A percentile compares a stretch with the other conserved stretches of the same genome.
Conservation (phyloP, 1,140 invertebrate species). For the Frieseomelitta varia region DNA sequence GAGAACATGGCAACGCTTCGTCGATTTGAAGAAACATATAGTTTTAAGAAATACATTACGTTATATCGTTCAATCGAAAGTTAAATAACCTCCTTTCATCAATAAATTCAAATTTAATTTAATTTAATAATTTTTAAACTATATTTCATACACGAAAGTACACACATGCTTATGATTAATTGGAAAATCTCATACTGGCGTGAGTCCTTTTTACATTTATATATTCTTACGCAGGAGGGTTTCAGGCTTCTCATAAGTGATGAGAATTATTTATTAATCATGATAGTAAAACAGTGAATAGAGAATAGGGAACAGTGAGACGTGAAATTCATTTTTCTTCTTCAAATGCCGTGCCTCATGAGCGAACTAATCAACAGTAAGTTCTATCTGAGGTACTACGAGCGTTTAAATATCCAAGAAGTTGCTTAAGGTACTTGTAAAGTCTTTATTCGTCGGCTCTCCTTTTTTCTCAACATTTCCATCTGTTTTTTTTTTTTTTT, state of each 20-base stretch:
- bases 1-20: background rate
- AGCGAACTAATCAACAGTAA: constrained; percentile 43
- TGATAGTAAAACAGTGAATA: background rate
- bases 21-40: background rate
- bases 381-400: constrained; percentile 55
- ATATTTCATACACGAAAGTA: constrained; percentile 13
- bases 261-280: background rate
- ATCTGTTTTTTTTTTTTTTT: constrained; percentile 43
- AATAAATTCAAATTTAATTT: background rate
- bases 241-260: constrained; percentile 5
- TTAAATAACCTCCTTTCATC: background rate
- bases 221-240: background rate
- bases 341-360: constrained; percentile 21
- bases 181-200: background rate
- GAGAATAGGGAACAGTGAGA: constrained; percentile 2
- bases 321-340: constrained; percentile 14
- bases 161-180: background rate
- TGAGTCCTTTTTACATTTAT: background rate
- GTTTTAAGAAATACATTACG: too few species aligned
- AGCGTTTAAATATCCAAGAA: constrained; percentile 65
- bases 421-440: constrained; percentile 78
- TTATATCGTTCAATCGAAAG: background rate
- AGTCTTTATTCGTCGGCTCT: constrained; percentile 70
- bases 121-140: background rate
- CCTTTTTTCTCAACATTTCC: constrained; percentile 32